Evolutionary conservation across 2,113 vertebrate species (phyloP).

Genomic region (Mesoclemmys tuberculata): DNA sequence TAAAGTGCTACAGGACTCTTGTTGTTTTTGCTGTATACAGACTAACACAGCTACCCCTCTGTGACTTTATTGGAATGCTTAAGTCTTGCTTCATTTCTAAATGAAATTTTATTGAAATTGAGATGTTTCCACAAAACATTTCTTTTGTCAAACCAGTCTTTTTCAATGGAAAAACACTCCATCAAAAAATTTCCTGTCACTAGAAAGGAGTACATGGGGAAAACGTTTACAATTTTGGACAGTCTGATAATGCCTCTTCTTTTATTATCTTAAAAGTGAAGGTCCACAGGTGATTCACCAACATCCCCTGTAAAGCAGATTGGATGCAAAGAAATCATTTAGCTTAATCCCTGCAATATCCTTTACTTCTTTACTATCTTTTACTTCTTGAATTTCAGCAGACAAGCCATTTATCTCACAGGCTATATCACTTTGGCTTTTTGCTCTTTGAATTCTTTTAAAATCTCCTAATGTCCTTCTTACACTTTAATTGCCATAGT

Average conservation of each 20-base stretch:
- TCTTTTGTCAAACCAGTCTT: not conserved
- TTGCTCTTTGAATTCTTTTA: not conserved
- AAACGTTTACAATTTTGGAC: not conserved
- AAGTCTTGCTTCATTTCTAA: not conserved
- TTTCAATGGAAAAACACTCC: not conserved
- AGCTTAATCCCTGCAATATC: not conserved
- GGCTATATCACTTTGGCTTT: not conserved
- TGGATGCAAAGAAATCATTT: fast-evolving
- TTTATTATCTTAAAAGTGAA: not conserved
- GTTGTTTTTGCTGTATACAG: too few species aligned
- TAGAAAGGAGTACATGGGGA: not conserved
- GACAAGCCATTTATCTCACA: not conserved
- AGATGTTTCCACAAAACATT: not conserved
- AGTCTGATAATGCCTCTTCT: not conserved
- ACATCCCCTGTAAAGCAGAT: not conserved
- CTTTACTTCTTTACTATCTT: not conserved
- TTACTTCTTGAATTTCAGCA: not conserved
- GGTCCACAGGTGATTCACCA: not conserved
- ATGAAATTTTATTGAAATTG: not conserved
- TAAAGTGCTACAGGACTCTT: too few species aligned
- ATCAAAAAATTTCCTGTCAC: not conserved
- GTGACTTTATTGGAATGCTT: not conserved
- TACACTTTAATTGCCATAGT: not conserved
- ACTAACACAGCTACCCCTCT: too few species aligned
- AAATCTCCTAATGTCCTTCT: not conserved